Evolutionary conservation across 2,888 invertebrate species (phyloP).

Genomic region (Clostera curtula): DNA sequence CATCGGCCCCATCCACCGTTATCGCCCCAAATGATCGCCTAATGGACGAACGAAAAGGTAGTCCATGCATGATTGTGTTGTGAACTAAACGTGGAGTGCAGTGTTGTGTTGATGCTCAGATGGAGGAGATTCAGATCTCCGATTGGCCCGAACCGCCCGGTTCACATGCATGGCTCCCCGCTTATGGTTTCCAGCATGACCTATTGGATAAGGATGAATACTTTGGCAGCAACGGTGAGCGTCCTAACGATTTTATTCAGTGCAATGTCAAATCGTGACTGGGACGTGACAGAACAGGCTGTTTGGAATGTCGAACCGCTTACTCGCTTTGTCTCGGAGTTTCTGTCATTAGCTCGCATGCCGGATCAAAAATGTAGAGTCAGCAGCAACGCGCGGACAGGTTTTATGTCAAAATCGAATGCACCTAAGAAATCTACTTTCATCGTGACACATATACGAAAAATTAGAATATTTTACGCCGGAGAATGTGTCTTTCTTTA

Average conservation of each 20-base stretch:
- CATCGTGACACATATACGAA: no score
- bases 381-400: no score
- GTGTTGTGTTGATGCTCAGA: slow-evolving; percentile 65
- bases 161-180: slow-evolving; percentile 85
- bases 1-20: slow-evolving; percentile 61
- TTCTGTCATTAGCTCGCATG: slow-evolving; percentile 14
- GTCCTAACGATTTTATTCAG: slow-evolving; percentile 28
- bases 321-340: slow-evolving; percentile 28
- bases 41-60: slow-evolving; percentile 70
- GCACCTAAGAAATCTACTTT: no score
- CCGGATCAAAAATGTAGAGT: slow-evolving; percentile 7
- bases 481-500: no score
- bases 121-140: slow-evolving; percentile 80
- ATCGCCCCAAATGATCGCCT: slow-evolving; percentile 68
- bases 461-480: no score
- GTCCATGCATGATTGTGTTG: slow-evolving; percentile 67
- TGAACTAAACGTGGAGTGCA: slow-evolving; percentile 60
- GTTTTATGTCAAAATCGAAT: no score
- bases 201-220: slow-evolving; percentile 79
- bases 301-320: slow-evolving; percentile 30
- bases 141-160: slow-evolving; percentile 81
- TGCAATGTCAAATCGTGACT: slow-evolving; percentile 32
- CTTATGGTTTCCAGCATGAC: slow-evolving; percentile 84
- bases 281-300: slow-evolving; percentile 22
- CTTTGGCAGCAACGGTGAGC: slow-evolving; percentile 78